Evolutionary conservation across 2,888 invertebrate species (phyloP).

Genomic region (Nemapogon koenigi): DNA sequence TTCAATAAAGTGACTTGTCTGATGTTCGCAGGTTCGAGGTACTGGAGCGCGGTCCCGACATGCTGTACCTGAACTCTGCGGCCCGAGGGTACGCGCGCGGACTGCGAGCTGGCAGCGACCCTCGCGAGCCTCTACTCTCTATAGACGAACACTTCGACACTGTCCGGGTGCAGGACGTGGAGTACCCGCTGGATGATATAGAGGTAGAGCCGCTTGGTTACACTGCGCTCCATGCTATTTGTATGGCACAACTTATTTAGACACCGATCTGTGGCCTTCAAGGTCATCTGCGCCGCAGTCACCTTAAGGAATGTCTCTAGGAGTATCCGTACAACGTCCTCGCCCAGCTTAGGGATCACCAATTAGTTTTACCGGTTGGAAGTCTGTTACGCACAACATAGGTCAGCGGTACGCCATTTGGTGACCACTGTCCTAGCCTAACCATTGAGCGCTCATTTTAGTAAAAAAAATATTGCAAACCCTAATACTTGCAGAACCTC

Average conservation of each 20-base stretch:
- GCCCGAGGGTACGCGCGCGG: slow-evolving; percentile 88
- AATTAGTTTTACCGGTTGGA: too few species aligned
- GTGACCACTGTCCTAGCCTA: too few species aligned
- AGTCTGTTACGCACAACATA: too few species aligned
- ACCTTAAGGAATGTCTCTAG: background rate
- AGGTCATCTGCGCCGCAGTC: background rate
- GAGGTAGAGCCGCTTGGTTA: slow-evolving; percentile 52
- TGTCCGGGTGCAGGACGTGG: slow-evolving; percentile 71
- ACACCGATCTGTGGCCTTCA: slow-evolving; percentile 2
- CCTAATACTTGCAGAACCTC: too few species aligned
- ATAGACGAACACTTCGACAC: slow-evolving; percentile 79
- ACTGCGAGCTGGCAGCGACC: slow-evolving; percentile 81
- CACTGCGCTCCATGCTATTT: slow-evolving; percentile 9
- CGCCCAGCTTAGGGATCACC: too few species aligned
- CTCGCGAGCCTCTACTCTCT: slow-evolving; percentile 74
- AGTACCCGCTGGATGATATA: slow-evolving; percentile 67
- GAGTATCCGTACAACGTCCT: too few species aligned
- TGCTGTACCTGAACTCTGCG: slow-evolving; percentile 83
- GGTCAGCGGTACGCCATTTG: too few species aligned
- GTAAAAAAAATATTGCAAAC: too few species aligned
- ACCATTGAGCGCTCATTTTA: too few species aligned
- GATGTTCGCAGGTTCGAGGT: slow-evolving; percentile 41
- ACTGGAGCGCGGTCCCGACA: slow-evolving; percentile 67
- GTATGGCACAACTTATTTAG: slow-evolving; percentile 5
- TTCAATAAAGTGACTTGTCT: too few species aligned